Conservation (phyloP, 2,888 invertebrate species). For the Dastarcus helophoroides region DNA sequence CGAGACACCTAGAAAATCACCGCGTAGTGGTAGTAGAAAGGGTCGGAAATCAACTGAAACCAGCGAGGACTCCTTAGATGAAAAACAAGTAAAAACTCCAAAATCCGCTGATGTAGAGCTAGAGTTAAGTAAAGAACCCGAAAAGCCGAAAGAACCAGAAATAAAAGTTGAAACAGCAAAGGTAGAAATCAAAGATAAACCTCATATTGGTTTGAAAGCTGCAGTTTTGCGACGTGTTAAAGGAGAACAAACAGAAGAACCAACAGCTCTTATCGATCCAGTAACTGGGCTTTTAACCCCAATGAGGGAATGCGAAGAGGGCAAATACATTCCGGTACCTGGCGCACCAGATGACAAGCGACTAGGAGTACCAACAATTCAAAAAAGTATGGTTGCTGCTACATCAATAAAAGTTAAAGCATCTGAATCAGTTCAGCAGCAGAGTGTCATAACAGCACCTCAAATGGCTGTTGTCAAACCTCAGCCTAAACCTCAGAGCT, state of each 20-base stretch:
- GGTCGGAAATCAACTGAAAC: constrained; percentile 56
- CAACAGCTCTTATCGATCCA: constrained; percentile 59
- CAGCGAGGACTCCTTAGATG: constrained; percentile 51
- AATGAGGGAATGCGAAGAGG: constrained; percentile 59
- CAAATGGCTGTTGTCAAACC: constrained; percentile 30
- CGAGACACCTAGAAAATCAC: constrained; percentile 45
- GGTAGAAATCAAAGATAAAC: constrained; percentile 24
- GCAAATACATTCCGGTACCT: constrained; percentile 51
- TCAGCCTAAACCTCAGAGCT: constrained; percentile 42
- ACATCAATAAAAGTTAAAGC: constrained; percentile 37
- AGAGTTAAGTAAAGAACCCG: constrained; percentile 19
- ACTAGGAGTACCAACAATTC: constrained; percentile 16
- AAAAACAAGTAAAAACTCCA: constrained; percentile 30
- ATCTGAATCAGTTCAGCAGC: constrained; percentile 36
- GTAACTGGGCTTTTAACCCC: constrained; percentile 61
- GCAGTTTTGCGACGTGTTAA: constrained; percentile 34
- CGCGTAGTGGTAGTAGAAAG: constrained; percentile 49
- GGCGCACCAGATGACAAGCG: constrained; percentile 11
- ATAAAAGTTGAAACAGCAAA: constrained; percentile 15
- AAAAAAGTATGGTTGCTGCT: constrained; percentile 21
- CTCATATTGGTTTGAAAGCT: constrained; percentile 33
- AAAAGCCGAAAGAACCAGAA: constrained; percentile 17
- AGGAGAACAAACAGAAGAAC: constrained; percentile 41
- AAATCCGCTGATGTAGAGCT: constrained; percentile 11
- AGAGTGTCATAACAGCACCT: constrained; percentile 12